These are phyloP conservation scores for Pangasius djambal DNA, from an alignment of 2,797 vertebrate species.

Conservation along the genomic window DNA sequence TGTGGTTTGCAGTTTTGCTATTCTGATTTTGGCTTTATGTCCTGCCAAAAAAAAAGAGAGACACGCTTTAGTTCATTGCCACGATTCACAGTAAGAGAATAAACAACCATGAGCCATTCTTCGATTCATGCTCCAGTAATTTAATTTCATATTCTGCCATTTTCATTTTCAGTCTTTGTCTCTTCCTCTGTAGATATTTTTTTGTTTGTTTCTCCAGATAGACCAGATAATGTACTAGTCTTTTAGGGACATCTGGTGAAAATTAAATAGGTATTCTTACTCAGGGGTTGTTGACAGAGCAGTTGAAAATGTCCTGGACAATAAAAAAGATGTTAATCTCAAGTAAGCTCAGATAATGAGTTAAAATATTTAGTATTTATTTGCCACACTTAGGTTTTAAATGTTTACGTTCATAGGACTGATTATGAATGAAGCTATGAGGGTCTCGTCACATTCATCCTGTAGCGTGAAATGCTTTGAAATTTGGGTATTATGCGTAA, in stretches of 20 bases:
- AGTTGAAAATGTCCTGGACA: neutral
- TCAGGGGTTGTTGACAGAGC: neutral
- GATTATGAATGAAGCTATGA: no score
- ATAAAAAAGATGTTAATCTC: neutral
- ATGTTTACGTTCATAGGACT: neutral
- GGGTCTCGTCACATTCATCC: neutral
- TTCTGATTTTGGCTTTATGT: neutral
- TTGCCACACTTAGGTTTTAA: neutral
- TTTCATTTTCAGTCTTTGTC: constrained; percentile 2
- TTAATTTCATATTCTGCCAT: constrained; percentile 4
- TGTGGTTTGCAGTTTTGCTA: neutral
- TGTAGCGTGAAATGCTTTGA: neutral
- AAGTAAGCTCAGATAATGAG: neutral
- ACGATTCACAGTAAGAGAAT: neutral
- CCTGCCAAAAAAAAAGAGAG: neutral
- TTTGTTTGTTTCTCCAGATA: neutral
- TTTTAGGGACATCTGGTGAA: constrained; percentile 7
- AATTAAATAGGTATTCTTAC: neutral
- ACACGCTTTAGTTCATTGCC: neutral
- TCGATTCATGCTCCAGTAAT: constrained; percentile 1
- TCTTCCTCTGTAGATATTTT: neutral
- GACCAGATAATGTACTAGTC: neutral
- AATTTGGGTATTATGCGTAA: neutral
- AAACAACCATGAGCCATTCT: neutral
- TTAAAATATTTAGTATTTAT: neutral